Evolutionary conservation across 2,888 invertebrate genomes (phyloP), one percentile per base, ranked within the genome.

Genomic region (Philhelius pedissequus): DNA sequence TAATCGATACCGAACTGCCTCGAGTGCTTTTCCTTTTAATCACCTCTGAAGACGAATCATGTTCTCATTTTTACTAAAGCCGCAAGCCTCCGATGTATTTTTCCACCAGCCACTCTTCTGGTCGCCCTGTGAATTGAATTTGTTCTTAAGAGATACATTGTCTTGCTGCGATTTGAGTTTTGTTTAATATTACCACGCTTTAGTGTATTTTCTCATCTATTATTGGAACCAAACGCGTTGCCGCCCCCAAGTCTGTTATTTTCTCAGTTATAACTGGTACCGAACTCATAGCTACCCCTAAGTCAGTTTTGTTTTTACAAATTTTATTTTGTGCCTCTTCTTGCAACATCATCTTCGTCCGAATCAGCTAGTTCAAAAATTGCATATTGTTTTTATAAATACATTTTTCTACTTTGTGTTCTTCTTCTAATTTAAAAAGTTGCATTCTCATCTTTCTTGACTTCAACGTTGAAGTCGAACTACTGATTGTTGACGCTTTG

Each of bases 91-190:
- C n/a, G n/a, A n/a, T n/a, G 73, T 35, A 8, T 48, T 73, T 9
- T 62, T 58, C 30, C 32, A 73, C 60, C 62, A 73, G 54, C 54
- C 66, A 66, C 18, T 64, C 66, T 50, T 71, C 50, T 25, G 71
- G 71, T n/a, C 70, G 48, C 8, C 70, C 58, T 13, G 45, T 30
- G 6, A 74, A 74, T n/a, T 27, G 18, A 1, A 64, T 22, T 3
- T 43, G 45, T 1, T 71, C 58, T 13, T 50, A 50, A 20, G 70
- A 22, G 48, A 74, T 45, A 30, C 54, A n/a, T 27, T 64, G 74
- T 22, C 64, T 64, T 15, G 64, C 11, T 1, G 64, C 64, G 2
- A 74, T 40, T 45, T 75, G 66, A 13, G 62, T 18, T 27, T 60
- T 40, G n/a, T 35, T 58, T 30, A 52, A 9, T n/a, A n/a, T n/a